These are phyloP conservation scores for Vidua macroura DNA, from an alignment of 2,113 vertebrate genomes.

Conservation along the genomic window DNA sequence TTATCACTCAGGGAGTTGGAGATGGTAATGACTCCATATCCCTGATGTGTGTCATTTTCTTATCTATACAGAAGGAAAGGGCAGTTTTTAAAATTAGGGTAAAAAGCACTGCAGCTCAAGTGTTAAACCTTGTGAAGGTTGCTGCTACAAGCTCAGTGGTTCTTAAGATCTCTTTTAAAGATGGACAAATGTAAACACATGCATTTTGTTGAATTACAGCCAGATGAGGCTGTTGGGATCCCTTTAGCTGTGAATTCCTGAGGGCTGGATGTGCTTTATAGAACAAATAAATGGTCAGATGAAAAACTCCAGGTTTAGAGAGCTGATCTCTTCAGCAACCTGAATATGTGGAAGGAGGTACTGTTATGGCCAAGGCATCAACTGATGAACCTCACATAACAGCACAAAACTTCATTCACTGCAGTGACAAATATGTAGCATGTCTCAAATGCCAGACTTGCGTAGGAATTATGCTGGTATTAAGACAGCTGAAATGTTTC, in stretches of 20 bases:
- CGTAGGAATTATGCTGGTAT: background rate
- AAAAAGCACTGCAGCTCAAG: background rate
- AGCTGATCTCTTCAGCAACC: background rate
- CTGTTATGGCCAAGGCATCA: background rate
- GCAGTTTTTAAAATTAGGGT: background rate
- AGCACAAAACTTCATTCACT: background rate
- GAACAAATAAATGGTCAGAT: background rate
- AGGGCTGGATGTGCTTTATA: background rate
- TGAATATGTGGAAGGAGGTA: background rate
- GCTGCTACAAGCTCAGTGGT: background rate
- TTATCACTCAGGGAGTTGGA: background rate
- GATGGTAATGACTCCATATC: background rate
- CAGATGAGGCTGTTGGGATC: background rate
- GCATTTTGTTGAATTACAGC: background rate
- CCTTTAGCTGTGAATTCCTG: background rate
- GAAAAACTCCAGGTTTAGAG: background rate
- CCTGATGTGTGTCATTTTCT: background rate
- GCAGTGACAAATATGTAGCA: background rate
- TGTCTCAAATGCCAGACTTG: constrained; percentile 17
- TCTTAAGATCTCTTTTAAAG: background rate
- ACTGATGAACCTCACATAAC: background rate
- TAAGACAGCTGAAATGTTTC: constrained; percentile 52
- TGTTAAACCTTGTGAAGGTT: background rate
- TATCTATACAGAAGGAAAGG: background rate
- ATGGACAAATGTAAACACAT: background rate